phyloP scores from a whole-genome alignment of 2,113 vertebrate species.

The Megatriorchis doriae region DNA sequence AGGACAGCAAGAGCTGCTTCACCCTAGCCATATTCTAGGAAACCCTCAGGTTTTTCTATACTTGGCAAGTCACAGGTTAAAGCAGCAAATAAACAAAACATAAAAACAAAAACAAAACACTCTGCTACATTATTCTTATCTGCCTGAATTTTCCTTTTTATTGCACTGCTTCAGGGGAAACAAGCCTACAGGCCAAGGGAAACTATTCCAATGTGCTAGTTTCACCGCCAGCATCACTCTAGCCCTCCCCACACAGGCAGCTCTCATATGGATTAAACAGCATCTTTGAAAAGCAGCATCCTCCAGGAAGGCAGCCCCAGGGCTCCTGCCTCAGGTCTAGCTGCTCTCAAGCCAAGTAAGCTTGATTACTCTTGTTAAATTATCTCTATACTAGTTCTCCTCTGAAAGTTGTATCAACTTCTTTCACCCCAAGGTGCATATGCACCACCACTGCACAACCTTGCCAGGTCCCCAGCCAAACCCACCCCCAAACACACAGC shows the following conservation, averaged over 20 bases:
- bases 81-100: neutral
- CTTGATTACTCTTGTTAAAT: neutral
- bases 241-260: neutral
- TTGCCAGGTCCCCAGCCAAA: neutral
- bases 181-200: neutral
- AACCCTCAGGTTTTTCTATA: neutral
- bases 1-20: neutral
- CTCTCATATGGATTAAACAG: neutral
- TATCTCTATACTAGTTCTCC: neutral
- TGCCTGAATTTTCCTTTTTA: neutral
- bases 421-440: neutral
- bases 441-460: fast-evolving
- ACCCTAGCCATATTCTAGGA: neutral
- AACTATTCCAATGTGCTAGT: neutral
- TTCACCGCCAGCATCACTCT: neutral
- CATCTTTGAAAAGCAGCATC: neutral
- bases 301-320: neutral
- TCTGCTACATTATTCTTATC: neutral
- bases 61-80: neutral
- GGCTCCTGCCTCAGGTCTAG: neutral
- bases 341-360: neutral
- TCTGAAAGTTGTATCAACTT: neutral
- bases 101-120: neutral
- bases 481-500: neutral
- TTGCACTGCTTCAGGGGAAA: neutral